Base-by-base conservation (phyloP, 1,140 invertebrate species). In the Thereuonema tuberculata region DNA sequence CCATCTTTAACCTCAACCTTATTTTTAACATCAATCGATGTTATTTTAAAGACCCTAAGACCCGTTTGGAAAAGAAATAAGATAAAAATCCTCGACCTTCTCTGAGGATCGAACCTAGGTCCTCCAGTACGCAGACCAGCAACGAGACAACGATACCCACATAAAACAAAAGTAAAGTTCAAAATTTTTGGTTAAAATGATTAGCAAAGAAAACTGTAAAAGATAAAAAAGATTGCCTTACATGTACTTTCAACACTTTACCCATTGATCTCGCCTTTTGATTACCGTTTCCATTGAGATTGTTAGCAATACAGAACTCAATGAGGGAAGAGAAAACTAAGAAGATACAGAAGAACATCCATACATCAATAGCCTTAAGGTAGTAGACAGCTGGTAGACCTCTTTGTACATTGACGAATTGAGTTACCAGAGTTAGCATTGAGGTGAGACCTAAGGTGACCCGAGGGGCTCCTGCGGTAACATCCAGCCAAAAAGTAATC, bases 401-500 rank as follows among this genome's bases (percentile, higher is more conserved):
- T 2, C 23, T 58, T 27, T 62, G 63, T 2, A 62, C 63, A 54
- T 63, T 62, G 2, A 59, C 62, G 58, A 64, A 65, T 48, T 65
- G 64, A 17, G 64, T 65, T 17, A 62, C 64, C 62, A 65, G 63
- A 0, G 64, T 65, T 31, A 65, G 54, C 23, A 65, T 63, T 14
- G 64, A 65, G 1, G 64, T 65, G 21, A 65, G 62, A 25, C 64
- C 64, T 2, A 65, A 31, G 2, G 64, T 64, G 14, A 65, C 64
- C 2, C 64, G 56, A 15, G 64, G 62, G 61, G 60, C 12, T 20
- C 5, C 17, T 14, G 89, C 87, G 67, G 90, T 87, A 24, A 87
- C 83, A 77, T 94, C 86, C 70, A 89, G 77, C 88, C 89, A 93
- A 80, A 93, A 93, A 71, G 87, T 91, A 71, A 97, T 93, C 93